Percentiles rank a stretch among this genome's conserved stretches.
Evolutionary conservation across 2,888 invertebrate genomes (phyloP).

Genomic region (Piscicola geometra): DNA sequence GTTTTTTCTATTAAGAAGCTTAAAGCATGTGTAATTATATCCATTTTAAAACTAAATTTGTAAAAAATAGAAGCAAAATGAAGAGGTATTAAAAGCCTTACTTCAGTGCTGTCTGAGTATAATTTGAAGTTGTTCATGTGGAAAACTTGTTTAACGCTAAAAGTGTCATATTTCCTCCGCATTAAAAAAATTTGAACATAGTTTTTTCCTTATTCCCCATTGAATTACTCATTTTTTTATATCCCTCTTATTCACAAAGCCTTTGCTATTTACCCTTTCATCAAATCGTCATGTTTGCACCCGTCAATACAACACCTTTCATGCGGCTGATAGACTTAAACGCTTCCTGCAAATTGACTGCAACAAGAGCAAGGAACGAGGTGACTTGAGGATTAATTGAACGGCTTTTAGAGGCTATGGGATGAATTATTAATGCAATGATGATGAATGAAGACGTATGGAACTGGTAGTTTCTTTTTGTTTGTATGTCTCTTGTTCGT

Average conservation of each 20-base stretch:
- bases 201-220: not conserved
- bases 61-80: not conserved
- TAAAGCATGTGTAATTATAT: not conserved
- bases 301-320: no score
- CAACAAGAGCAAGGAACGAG: not conserved
- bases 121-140: not conserved
- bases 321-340: no score
- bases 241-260: not conserved
- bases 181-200: not conserved
- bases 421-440: conserved; percentile 7
- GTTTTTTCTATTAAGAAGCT: not conserved
- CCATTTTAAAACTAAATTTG: not conserved
- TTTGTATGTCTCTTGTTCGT: not conserved
- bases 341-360: no score
- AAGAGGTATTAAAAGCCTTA: not conserved
- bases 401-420: not conserved
- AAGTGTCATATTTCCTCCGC: conserved; percentile 2
- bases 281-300: no score
- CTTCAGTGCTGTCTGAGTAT: not conserved
- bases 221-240: no score
- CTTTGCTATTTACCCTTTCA: not conserved
- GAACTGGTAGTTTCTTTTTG: not conserved
- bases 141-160: not conserved
- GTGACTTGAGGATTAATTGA: conserved; percentile 11
- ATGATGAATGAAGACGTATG: conserved; percentile 10